Evolutionary conservation across 2,113 vertebrate species (phyloP).

Genomic region (Grammomys dolichurus): DNA sequence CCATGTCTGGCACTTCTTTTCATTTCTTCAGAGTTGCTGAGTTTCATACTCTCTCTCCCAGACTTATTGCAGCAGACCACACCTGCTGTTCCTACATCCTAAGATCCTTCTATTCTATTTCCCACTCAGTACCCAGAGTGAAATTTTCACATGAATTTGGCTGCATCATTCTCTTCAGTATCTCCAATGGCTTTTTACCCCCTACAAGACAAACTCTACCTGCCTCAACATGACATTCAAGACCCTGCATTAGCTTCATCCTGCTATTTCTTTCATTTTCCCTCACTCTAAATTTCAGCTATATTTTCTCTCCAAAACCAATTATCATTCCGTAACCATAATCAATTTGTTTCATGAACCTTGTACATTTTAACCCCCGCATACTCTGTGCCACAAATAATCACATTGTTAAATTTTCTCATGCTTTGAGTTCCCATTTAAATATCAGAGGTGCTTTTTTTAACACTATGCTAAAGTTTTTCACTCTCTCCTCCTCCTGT

Average conservation of each 20-base stretch:
- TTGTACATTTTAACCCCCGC: background rate
- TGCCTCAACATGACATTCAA: background rate
- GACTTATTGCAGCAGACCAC: background rate
- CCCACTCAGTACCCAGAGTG: background rate
- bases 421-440: background rate
- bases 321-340: background rate
- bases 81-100: background rate
- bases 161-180: background rate
- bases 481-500: background rate
- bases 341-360: background rate
- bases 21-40: background rate
- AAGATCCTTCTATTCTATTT: background rate
- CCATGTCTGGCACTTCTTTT: conserved; percentile 11
- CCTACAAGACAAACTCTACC: background rate
- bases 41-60: background rate
- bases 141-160: conserved; percentile 20
- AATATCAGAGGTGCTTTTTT: background rate
- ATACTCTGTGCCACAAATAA: background rate
- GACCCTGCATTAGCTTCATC: background rate
- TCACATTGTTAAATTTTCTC: background rate
- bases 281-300: background rate
- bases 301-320: background rate
- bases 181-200: background rate
- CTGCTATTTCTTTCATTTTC: background rate
- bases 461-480: background rate